Conservation (phyloP, 2,888 invertebrate genomes). For the Harmothoe impar region DNA sequence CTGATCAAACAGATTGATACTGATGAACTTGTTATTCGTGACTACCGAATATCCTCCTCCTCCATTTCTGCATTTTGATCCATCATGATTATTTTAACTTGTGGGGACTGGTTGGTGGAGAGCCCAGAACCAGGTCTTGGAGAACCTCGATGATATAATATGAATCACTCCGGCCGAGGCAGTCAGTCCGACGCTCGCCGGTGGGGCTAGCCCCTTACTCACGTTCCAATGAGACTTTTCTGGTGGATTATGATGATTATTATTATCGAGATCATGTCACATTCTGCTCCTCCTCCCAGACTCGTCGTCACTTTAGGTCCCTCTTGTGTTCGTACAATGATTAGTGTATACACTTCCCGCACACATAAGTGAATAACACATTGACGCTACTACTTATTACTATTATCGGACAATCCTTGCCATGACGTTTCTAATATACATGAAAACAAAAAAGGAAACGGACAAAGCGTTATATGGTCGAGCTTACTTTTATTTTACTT, state of each 20-base stretch:
- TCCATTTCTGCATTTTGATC: slow-evolving; percentile 18
- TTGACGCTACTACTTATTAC: slow-evolving; percentile 8
- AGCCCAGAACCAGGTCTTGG: neutral
- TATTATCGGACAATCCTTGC: slow-evolving; percentile 12
- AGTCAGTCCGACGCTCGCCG: neutral
- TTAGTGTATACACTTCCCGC: slow-evolving; percentile 44
- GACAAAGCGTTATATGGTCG: neutral
- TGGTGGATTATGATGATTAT: neutral
- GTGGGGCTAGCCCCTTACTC: slow-evolving; percentile 35
- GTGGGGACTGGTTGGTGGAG: neutral
- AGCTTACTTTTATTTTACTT: slow-evolving; percentile 54
- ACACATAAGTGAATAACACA: slow-evolving; percentile 26
- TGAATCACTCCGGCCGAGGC: neutral
- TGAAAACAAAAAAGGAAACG: neutral
- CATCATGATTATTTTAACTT: neutral
- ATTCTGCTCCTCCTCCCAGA: slow-evolving; percentile 29
- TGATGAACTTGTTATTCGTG: slow-evolving; percentile 7
- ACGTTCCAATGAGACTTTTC: slow-evolving; percentile 42
- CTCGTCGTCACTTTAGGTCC: slow-evolving; percentile 30
- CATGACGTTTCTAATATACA: slow-evolving; percentile 37
- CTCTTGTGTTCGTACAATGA: slow-evolving; percentile 30
- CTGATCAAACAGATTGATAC: neutral
- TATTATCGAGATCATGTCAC: slow-evolving; percentile 31
- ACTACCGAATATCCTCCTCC: neutral
- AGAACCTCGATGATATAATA: neutral